Evolutionary conservation across 2,888 invertebrate genomes (phyloP), one percentile per base, ranked within the genome.

Genomic region (Kryphioiulus occultus): DNA sequence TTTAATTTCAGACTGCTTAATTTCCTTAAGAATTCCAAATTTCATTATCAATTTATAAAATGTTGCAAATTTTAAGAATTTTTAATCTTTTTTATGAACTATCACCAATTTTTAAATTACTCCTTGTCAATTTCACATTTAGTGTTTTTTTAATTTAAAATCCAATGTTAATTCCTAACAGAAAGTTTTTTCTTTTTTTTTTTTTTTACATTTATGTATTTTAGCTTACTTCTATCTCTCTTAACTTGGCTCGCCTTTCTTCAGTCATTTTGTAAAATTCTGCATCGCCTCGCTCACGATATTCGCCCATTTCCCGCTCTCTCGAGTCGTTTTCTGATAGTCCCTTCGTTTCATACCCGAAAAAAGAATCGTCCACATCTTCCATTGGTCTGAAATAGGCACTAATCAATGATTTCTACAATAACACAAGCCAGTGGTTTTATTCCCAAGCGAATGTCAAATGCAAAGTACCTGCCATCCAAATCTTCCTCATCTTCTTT

Each of bases 211-310:
- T 30, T 9, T 12, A 44, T 86, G 42, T 9, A 30, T 5, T n/a
- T 22, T 19, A 85, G 83, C 88, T 39, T 88, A 93, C 95, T 93
- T 99, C 99, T 90, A 99, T 96, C 92, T 99, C 98, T 35, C 99
- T 94, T 7, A 93, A 90, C 89, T 93, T 90, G 12, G 90, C 89
- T 87, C 90, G 85, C 87, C 90, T 88, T 85, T 90, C 89, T 88
- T 90, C 90, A 78, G 89, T 88, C 10, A 88, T 87, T 84, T 89
- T 89, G 30, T 89, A 86, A 19, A 89, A 87, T n/a, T 86, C 87
- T 7, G 35, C 84, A 82, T 44, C 87, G 89, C 59, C 22, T 22
- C 89, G 89, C 26, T 90, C 87, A 44, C 90, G 89, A 88, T 90
- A 90, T 22, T 90, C 85, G 87, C 89, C 89, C n/a, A 89, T 89